These are phyloP conservation scores for Collichthys lucidus DNA, from an alignment of 2,113 vertebrate genomes.

Conservation along the genomic window DNA sequence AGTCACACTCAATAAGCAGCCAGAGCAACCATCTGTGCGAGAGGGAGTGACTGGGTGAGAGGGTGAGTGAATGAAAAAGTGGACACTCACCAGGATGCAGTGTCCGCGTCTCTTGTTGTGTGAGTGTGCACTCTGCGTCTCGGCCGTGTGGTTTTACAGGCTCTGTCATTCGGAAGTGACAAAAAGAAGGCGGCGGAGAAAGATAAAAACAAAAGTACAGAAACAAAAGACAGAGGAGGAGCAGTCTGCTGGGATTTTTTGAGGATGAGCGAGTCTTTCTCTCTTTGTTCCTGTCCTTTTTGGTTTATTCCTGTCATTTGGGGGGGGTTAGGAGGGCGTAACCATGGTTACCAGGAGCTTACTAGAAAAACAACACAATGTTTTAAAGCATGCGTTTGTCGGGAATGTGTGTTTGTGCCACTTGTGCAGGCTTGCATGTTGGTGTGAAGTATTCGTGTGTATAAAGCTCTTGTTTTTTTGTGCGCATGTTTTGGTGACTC, in stretches of 20 bases:
- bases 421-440: background rate
- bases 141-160: constrained; percentile 22
- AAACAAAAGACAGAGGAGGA: constrained; percentile 49
- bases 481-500: constrained; percentile 64
- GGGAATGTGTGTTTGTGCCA: constrained; percentile 11
- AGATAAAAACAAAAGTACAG: constrained; percentile 13
- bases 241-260: constrained; percentile 29
- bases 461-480: constrained; percentile 4
- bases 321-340: constrained; percentile 41
- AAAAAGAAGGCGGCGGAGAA: constrained; percentile 39
- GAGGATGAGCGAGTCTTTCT: constrained; percentile 47
- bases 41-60: constrained; percentile 41
- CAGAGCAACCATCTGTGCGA: constrained; percentile 64
- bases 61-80: constrained; percentile 52
- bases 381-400: constrained; percentile 13
- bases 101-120: constrained; percentile 14
- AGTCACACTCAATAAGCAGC: constrained; percentile 62
- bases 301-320: constrained; percentile 48
- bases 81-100: constrained; percentile 10
- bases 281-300: constrained; percentile 44
- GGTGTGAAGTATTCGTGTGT: constrained; percentile 9
- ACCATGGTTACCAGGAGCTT: constrained; percentile 67
- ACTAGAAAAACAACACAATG: constrained; percentile 34
- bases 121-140: constrained; percentile 9
- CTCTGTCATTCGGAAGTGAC: constrained; percentile 42